Evolutionary conservation across 2,113 vertebrate species (phyloP).

Genomic region (Echinops telfairi): DNA sequence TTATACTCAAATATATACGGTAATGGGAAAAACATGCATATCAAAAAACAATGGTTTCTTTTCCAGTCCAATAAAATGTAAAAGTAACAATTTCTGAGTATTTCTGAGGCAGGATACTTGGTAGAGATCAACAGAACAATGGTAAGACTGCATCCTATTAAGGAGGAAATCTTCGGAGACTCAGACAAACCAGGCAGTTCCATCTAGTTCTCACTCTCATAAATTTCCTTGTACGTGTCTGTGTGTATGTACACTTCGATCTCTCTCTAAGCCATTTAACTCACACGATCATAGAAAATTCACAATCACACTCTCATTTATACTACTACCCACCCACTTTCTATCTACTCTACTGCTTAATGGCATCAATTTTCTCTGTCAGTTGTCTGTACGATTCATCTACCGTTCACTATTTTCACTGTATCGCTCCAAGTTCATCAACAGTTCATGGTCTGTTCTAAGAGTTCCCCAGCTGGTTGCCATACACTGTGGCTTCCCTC

Average conservation of each 20-base stretch:
- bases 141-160: neutral
- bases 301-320: neutral
- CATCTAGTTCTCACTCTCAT: no score
- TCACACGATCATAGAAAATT: neutral
- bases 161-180: neutral
- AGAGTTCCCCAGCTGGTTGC: neutral
- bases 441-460: neutral
- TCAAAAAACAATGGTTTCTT: neutral
- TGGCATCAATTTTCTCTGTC: neutral
- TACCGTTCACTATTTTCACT: neutral
- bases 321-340: neutral
- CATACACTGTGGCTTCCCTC: neutral
- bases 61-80: neutral
- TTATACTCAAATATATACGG: no score
- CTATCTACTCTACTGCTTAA: neutral
- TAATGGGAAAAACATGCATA: neutral
- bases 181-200: neutral
- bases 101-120: neutral
- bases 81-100: neutral
- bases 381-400: neutral
- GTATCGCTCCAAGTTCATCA: neutral
- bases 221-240: no score
- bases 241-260: neutral
- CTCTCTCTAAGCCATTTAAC: constrained; percentile 10
- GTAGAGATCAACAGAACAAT: neutral